A percentile compares a stretch with the other conserved stretches of the same genome.
Conservation (phyloP, 2,888 invertebrate species). For the Rotaria socialis region DNA sequence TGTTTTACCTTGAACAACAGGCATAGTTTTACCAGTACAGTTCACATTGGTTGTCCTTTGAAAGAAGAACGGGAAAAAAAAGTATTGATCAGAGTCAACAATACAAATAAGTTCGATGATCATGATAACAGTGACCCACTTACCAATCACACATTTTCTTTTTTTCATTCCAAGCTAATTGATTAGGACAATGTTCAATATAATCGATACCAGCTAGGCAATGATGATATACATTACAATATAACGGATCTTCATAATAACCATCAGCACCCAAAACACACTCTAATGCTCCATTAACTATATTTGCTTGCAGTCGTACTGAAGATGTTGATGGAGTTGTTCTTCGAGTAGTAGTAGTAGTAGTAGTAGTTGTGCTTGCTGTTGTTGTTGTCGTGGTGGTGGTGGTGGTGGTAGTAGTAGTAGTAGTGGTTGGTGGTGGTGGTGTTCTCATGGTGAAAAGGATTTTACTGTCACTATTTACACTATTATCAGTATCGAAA, state of each 20-base stretch:
- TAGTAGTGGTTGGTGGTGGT: background rate
- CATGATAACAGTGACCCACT: background rate
- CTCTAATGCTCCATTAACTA: slow-evolving; percentile 44
- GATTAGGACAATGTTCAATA: slow-evolving; percentile 45
- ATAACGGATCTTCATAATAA: slow-evolving; percentile 45
- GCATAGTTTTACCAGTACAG: slow-evolving; percentile 44
- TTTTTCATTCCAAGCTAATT: slow-evolving; percentile 46
- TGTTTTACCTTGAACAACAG: slow-evolving; percentile 45
- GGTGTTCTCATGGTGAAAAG: background rate
- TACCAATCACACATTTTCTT: slow-evolving; percentile 46
- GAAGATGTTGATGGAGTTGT: background rate
- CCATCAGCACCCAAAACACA: slow-evolving; percentile 44
- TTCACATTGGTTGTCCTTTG: slow-evolving; percentile 45
- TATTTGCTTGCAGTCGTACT: background rate
- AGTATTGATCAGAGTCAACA: background rate
- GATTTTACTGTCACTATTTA: background rate
- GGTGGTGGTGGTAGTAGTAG: background rate
- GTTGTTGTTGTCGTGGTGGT: background rate
- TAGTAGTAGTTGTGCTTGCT: background rate
- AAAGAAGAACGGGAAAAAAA: background rate
- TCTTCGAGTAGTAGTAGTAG: background rate
- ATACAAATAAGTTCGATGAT: background rate
- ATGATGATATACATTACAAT: slow-evolving; percentile 46
- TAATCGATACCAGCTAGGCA: slow-evolving; percentile 46
- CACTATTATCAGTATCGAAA: slow-evolving; percentile 33